phyloP scores from a whole-genome alignment of 2,888 invertebrate genomes.

The Limulus polyphemus region DNA sequence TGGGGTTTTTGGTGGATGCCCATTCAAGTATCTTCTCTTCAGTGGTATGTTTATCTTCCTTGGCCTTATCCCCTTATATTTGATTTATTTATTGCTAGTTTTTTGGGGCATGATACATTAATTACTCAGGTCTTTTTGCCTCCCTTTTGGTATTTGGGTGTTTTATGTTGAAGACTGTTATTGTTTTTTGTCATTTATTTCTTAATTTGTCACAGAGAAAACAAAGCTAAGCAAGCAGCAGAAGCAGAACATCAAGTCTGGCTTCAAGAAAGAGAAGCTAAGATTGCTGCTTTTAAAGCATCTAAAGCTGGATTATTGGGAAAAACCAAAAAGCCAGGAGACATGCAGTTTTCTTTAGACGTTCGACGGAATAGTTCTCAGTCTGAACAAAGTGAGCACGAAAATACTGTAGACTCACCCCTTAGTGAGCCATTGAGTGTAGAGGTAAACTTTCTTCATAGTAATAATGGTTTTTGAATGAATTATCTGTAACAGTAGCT shows the following conservation, averaged over 20 bases:
- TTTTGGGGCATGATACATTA: too few relatives aligned
- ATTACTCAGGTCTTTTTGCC: too few relatives aligned
- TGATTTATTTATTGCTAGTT: too few relatives aligned
- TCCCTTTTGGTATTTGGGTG: too few relatives aligned
- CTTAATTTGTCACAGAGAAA: conserved; percentile 38
- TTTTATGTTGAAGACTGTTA: too few relatives aligned
- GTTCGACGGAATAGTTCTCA: conserved; percentile 12
- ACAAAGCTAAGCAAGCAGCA: conserved; percentile 55
- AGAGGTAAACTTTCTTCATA: not conserved
- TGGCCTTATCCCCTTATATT: too few relatives aligned
- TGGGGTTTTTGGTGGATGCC: too few relatives aligned
- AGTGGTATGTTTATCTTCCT: too few relatives aligned
- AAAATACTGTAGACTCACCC: conserved; percentile 10
- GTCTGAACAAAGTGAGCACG: conserved; percentile 20
- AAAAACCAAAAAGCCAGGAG: not conserved
- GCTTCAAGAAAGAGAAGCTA: conserved; percentile 50
- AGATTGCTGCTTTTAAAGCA: conserved; percentile 9
- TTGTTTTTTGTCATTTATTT: too few relatives aligned
- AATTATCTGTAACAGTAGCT: too few relatives aligned
- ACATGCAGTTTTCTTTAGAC: not conserved
- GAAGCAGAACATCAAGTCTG: conserved; percentile 48
- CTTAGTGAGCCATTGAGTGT: conserved; percentile 6
- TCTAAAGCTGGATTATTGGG: conserved; percentile 1
- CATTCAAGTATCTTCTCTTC: too few relatives aligned
- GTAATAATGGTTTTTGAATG: too few relatives aligned